Conservation (phyloP, 2,888 invertebrate species). For the Pyrochroa serraticornis region DNA sequence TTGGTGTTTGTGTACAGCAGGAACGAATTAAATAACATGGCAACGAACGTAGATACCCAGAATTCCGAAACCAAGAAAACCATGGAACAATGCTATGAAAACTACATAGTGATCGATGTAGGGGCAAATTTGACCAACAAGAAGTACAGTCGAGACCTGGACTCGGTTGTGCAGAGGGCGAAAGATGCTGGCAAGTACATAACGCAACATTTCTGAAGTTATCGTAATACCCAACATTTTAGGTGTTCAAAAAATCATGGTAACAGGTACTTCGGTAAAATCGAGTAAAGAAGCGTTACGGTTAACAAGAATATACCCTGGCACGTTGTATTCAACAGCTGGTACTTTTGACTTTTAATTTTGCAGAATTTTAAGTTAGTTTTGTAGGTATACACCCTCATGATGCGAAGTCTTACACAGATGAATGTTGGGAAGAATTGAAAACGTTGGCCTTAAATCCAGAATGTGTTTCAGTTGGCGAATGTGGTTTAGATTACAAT, state of each 20-base stretch:
- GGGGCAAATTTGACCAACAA: constrained; percentile 94
- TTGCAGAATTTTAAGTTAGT: background rate
- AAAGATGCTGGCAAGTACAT: constrained; percentile 80
- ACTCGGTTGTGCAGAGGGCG: constrained; percentile 88
- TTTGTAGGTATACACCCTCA: constrained; percentile 85
- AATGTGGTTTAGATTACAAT: constrained; percentile 93
- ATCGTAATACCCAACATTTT: constrained; percentile 31
- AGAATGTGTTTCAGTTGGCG: constrained; percentile 92
- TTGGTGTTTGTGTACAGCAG: constrained; percentile 13
- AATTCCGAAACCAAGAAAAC: constrained; percentile 25
- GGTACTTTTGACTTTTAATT: constrained; percentile 59
- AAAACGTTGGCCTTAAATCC: constrained; percentile 76
- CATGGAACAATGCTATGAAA: constrained; percentile 86
- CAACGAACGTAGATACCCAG: constrained; percentile 20
- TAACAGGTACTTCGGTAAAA: constrained; percentile 87
- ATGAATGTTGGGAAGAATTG: constrained; percentile 80
- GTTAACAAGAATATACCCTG: constrained; percentile 87
- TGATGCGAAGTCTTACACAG: constrained; percentile 85
- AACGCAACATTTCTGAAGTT: background rate
- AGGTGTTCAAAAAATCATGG: constrained; percentile 95
- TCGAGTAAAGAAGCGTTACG: constrained; percentile 90
- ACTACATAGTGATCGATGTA: constrained; percentile 89
- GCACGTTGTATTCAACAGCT: constrained; percentile 88
- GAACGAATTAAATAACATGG: constrained; percentile 17
- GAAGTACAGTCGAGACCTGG: constrained; percentile 90